Evolutionary conservation across 2,888 invertebrate species (phyloP), one percentile per base, ranked within the genome.

Genomic region (Mechanitis messenoides): DNA sequence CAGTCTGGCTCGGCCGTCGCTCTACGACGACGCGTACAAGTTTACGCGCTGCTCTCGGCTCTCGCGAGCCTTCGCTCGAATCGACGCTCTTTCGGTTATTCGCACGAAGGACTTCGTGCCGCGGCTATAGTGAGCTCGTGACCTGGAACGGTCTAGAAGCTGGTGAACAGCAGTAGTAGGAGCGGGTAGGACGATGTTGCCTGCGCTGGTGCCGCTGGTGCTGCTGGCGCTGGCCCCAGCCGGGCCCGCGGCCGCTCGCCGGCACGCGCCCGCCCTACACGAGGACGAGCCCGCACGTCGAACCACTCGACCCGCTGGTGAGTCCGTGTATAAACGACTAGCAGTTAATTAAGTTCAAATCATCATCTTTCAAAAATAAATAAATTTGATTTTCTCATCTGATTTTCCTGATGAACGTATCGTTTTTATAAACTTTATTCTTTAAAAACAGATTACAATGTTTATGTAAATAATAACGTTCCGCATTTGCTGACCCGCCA

Each of bases 201-300:
- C 77, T 71, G 83, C 82, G 79, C 73, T 83, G 70, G 73, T 79
- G 66, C 72, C 76, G 65, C 81, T 86, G 80, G 78, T 85, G 77
- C 72, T 87, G 83, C 80, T 85, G 77, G 79, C 78, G 81, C 77
- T 82, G 83, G 80, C 76, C 74, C 78, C 77, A 74, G 74, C 77
- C 75, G 77, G 72, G 71, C 81, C 81, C 68, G 84, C 76, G 61
- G 76, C 74, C 60, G 85, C 87, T 70, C 87, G 92, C 73, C 91
- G 92, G 74, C 92, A 92, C 79, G 92, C 93, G 73, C 93, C 93
- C 69, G 87, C 92, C 71, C 86, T 93, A 77, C 86, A 91, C 64
- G 93, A 93, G 82, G 93, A 93, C 81, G 92, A 93, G 75, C 93
- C 92, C 81, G 91, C 92, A 70, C 91, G 93, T 59, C 92, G 93